These are phyloP conservation scores for Cyrtonyx montezumae DNA, from an alignment of 2,113 vertebrate genomes.

Conservation along the genomic window DNA sequence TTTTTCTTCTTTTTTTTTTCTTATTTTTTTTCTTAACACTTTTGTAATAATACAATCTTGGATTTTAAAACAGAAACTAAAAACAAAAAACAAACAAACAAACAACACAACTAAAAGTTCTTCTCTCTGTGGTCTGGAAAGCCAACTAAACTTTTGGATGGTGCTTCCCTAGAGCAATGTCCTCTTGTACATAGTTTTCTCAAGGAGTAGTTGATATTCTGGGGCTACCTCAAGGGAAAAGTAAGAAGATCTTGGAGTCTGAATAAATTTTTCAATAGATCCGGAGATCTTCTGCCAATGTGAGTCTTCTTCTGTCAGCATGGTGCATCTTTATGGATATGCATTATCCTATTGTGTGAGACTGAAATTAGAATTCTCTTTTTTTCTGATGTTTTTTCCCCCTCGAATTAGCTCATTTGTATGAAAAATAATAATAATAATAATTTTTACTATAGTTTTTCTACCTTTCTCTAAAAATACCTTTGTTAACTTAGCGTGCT, in stretches of 20 bases:
- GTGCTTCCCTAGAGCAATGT: background rate
- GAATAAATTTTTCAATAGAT: background rate
- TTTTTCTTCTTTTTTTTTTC: no score
- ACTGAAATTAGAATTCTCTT: background rate
- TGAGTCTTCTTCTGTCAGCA: background rate
- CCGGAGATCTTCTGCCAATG: background rate
- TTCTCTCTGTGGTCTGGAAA: background rate
- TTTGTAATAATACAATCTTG: background rate
- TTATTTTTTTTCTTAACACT: background rate
- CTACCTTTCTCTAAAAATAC: background rate
- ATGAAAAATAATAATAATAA: background rate
- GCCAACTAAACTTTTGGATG: background rate
- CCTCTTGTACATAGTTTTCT: background rate
- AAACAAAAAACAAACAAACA: background rate
- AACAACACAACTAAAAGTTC: background rate
- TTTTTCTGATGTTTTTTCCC: background rate
- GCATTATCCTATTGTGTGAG: background rate
- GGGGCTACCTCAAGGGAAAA: background rate
- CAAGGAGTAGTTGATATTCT: background rate
- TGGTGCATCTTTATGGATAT: background rate
- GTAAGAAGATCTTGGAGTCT: background rate
- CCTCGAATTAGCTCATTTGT: background rate
- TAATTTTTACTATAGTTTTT: background rate
- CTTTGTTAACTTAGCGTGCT: fast-evolving
- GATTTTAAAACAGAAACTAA: background rate